Conservation (phyloP, 2,888 invertebrate genomes). For the Athetis lepigone region DNA sequence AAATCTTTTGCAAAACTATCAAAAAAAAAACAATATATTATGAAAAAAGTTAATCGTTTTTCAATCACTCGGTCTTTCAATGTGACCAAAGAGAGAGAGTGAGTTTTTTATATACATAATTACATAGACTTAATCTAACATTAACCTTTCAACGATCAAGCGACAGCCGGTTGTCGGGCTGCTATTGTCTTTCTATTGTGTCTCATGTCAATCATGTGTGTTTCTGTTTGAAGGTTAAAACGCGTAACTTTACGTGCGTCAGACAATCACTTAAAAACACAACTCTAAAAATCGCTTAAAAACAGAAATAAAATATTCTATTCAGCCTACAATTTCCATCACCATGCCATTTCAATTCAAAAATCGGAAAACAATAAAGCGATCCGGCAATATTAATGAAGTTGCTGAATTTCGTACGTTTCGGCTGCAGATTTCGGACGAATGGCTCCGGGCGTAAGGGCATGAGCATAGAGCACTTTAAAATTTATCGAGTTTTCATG, state of each 20-base stretch:
- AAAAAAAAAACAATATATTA: too few relatives aligned
- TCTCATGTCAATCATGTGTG: too few relatives aligned
- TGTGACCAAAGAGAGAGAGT: too few relatives aligned
- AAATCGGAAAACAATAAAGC: conserved; percentile 62
- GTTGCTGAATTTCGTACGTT: conserved; percentile 60
- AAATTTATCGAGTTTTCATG: conserved; percentile 89
- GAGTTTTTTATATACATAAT: too few relatives aligned
- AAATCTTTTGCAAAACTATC: too few relatives aligned
- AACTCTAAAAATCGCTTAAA: conserved; percentile 16
- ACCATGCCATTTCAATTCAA: conserved; percentile 45
- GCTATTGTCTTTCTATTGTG: too few relatives aligned
- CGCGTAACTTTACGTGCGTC: not conserved
- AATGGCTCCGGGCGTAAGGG: conserved; percentile 78
- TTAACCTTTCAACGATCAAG: too few relatives aligned
- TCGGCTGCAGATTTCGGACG: conserved; percentile 70
- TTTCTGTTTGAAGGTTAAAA: too few relatives aligned
- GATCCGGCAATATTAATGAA: conserved; percentile 63
- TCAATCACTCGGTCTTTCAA: too few relatives aligned
- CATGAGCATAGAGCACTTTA: conserved; percentile 82
- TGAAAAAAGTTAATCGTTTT: too few relatives aligned
- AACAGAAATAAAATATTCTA: conserved; percentile 27
- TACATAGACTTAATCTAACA: too few relatives aligned
- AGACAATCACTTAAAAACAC: conserved; percentile 26
- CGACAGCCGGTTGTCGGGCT: too few relatives aligned
- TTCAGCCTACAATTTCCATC: conserved; percentile 25